Evolutionary conservation across 2,113 vertebrate species (phyloP), one percentile per base, ranked within the genome.

Genomic region (Chaenocephalus aceratus): DNA sequence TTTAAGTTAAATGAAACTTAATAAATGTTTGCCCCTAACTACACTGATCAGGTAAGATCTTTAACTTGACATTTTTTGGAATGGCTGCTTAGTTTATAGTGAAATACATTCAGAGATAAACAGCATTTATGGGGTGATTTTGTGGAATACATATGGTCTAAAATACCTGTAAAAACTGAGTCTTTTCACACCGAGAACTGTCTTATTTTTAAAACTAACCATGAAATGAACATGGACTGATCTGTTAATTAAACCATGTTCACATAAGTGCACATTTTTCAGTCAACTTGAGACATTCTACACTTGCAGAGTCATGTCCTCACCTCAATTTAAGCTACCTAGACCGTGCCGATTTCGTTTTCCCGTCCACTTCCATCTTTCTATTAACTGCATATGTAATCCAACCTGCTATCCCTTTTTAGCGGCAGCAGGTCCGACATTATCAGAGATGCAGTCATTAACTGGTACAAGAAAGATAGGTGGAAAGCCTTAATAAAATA

Each of bases 391-490:
- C 58, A 14, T 41, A 57, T 18, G 8, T 44, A 59, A 8, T 41
- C 3, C 30, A 30, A 30, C 30, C 16, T 3, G 79, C 4, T 30
- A 30, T 30, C 30, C 30, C 3, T 30, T 30, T 30, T 30, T 30
- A 30, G 30, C 4, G 30, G 58, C 41, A 57, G 51, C 21, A 51
- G 51, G 36, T 36, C 21, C 46, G 56, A 67, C 57, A 71, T 48
- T 21, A 61, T 14, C 8, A 56, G 52, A 49, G 41, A 41, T 11
- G 10, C 3, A 26, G 13, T 53, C 49, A 68, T 64, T 82, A 79
- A 84, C 77, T 86, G 56, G 70, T 11, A 13, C 16, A 56, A 66
- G 30, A 66, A 64, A 44, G 23, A 56, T 30, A 68, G 21, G 45
- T 16, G 11, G 0, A 13, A 13, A 58, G 52, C 46, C 30, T 30